Evolutionary conservation across 2,113 vertebrate genomes (phyloP), one percentile per base, ranked within the genome.

Genomic region (Zosterops japonicus): DNA sequence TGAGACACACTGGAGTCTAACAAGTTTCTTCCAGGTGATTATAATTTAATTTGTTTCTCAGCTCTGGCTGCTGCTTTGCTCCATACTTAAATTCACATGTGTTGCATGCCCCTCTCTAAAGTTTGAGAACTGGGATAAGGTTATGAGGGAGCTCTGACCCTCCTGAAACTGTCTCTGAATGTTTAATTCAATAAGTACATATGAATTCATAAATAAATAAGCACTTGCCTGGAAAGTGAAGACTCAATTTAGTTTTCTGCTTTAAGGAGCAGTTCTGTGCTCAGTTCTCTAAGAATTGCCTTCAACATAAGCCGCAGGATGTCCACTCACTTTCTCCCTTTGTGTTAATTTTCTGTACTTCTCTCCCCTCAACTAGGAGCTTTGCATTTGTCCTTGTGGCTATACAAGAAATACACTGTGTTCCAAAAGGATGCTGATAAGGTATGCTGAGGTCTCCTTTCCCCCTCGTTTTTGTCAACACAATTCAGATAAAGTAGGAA

Each of bases 391-490:
- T 46, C 90, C 85, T 92, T 89, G 79, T 86, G 60, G 50, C 41
- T 60, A 6, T 8, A 41, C 41, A 76, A 88, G 90, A 67, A 74
- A 88, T 9, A 11, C 61, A 56, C 24, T 18, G 16, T 59, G 24
- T 75, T 88, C 87, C 75, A 36, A 74, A 93, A 83, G 24, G 23
- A 39, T 93, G 85, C 93, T 83, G 93, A 71, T 72, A 71, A 76
- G 36, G 74, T 42, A 19, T 79, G 77, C 63, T 78, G 75, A 56
- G 61, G 24, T 52, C 74, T 93, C 59, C 55, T 80, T 70, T 91
- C n/a, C 47, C 56, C 83, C 57, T 44, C 24, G 4, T 53, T 96
- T 94, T 70, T 90, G 93, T 53, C 90, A 53, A 75, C 56, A 77
- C 49, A 75, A 36, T 14, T 81, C 71, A 81, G 55, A 61, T 29